phyloP scores from a whole-genome alignment of 2,888 invertebrate species.

The Acrocyrtus sp. region DNA sequence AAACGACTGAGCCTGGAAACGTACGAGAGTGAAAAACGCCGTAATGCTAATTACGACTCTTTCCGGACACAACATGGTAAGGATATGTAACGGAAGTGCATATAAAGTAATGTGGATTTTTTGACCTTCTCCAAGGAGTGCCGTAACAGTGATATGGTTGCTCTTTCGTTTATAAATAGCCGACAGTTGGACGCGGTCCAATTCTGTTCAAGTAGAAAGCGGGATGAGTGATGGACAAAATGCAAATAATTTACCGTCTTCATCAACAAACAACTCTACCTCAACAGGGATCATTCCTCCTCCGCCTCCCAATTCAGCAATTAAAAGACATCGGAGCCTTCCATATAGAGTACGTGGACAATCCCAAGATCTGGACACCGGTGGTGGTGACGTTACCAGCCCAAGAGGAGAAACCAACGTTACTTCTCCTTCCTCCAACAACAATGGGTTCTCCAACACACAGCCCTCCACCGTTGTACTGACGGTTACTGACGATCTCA shows the following conservation, averaged over 20 bases:
- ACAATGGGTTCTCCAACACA: constrained; percentile 14
- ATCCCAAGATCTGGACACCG: constrained; percentile 65
- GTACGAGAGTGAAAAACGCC: constrained; percentile 57
- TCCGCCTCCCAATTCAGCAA: constrained; percentile 48
- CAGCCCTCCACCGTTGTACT: constrained; percentile 3
- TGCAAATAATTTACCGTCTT: constrained; percentile 8
- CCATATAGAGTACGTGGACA: constrained; percentile 53
- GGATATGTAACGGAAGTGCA: not conserved
- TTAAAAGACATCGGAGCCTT: constrained; percentile 60
- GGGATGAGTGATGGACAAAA: constrained; percentile 41
- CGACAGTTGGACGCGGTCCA: constrained; percentile 51
- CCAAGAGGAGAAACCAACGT: constrained; percentile 71
- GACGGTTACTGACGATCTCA: constrained; percentile 59
- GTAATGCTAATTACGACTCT: constrained; percentile 17
- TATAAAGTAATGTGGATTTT: no score
- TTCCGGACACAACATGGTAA: constrained; percentile 26
- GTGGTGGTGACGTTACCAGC: constrained; percentile 84
- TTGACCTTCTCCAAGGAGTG: no score
- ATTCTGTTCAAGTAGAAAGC: constrained; percentile 38
- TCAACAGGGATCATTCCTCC: constrained; percentile 27
- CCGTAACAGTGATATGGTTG: no score
- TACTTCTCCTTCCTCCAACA: constrained; percentile 35
- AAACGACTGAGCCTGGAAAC: constrained; percentile 89
- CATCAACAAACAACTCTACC: not conserved
- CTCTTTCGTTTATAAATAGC: no score